Percentiles rank a stretch among this genome's conserved stretches.
Evolutionary conservation across 1,140 invertebrate species (phyloP).

Genomic region (Chironomus striatipennis): DNA sequence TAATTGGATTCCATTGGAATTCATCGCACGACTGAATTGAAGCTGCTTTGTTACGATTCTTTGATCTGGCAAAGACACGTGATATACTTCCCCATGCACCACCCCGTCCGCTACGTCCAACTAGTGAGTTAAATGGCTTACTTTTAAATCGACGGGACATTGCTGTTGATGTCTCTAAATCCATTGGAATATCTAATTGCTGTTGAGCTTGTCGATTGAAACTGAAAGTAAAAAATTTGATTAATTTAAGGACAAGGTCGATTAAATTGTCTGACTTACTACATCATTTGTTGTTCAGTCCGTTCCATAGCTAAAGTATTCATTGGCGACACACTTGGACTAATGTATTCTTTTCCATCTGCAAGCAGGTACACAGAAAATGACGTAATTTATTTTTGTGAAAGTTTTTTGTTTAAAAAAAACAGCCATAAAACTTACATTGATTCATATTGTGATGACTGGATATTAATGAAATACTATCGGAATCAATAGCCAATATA

Average conservation of each 20-base stretch:
- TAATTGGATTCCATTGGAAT: conserved; percentile 64
- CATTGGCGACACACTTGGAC: conserved; percentile 67
- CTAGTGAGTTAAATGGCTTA: conserved; percentile 34
- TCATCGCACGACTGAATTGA: conserved; percentile 34
- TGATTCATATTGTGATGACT: conserved; percentile 63
- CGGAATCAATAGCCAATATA: conserved; percentile 39
- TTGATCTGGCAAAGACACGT: conserved; percentile 73
- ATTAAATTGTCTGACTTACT: too few relatives aligned
- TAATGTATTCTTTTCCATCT: conserved; percentile 74
- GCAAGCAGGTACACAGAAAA: conserved; percentile 32
- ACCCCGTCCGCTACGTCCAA: conserved; percentile 47
- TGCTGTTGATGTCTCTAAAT: conserved; percentile 44
- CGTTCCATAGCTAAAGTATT: conserved; percentile 51
- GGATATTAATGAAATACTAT: conserved; percentile 39
- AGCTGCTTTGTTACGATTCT: conserved; percentile 62
- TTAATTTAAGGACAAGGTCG: background rate
- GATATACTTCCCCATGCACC: conserved; percentile 71
- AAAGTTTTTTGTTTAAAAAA: background rate
- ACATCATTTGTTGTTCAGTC: conserved; percentile 68
- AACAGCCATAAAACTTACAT: conserved; percentile 48
- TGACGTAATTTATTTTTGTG: background rate
- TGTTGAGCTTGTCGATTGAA: conserved; percentile 33
- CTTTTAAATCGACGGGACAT: conserved; percentile 39
- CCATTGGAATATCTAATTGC: conserved; percentile 44
- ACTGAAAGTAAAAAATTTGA: background rate